A percentile compares a stretch with the other conserved stretches of the same genome.
These are phyloP conservation scores for Vanessa cardui DNA, from an alignment of 2,888 invertebrate species.

Conservation along the genomic window DNA sequence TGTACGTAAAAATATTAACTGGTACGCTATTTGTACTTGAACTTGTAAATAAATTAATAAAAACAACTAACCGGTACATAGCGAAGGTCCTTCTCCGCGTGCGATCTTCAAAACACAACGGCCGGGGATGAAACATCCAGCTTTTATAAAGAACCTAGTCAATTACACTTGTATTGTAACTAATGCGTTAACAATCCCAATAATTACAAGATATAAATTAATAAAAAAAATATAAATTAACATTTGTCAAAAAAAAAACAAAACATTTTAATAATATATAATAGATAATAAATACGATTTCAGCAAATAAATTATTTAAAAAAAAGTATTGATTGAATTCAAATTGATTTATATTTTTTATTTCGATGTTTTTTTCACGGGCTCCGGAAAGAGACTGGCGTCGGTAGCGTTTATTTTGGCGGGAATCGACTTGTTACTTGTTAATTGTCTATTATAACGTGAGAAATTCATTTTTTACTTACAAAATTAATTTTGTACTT, in stretches of 20 bases:
- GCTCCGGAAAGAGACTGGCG: constrained; percentile 25
- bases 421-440: constrained; percentile 12
- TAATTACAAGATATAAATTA: neutral
- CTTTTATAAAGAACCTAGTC: constrained; percentile 64
- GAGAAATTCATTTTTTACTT: constrained; percentile 25
- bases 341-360: neutral
- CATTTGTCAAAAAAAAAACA: too few relatives aligned
- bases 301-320: too few relatives aligned
- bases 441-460: constrained; percentile 16
- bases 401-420: neutral
- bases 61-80: constrained; percentile 73
- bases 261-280: too few relatives aligned
- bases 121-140: constrained; percentile 54
- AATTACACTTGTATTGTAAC: constrained; percentile 45
- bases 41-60: constrained; percentile 45
- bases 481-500: too few relatives aligned
- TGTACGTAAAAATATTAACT: constrained; percentile 1
- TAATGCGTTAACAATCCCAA: neutral
- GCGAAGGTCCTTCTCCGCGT: constrained; percentile 47
- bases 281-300: too few relatives aligned
- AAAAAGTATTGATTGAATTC: too few relatives aligned
- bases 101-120: constrained; percentile 53
- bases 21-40: neutral
- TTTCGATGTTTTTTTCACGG: constrained; percentile 29
- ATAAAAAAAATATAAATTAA: neutral